These are phyloP conservation scores for Hemithea aestivaria DNA, from an alignment of 2,888 invertebrate genomes.

Conservation along the genomic window DNA sequence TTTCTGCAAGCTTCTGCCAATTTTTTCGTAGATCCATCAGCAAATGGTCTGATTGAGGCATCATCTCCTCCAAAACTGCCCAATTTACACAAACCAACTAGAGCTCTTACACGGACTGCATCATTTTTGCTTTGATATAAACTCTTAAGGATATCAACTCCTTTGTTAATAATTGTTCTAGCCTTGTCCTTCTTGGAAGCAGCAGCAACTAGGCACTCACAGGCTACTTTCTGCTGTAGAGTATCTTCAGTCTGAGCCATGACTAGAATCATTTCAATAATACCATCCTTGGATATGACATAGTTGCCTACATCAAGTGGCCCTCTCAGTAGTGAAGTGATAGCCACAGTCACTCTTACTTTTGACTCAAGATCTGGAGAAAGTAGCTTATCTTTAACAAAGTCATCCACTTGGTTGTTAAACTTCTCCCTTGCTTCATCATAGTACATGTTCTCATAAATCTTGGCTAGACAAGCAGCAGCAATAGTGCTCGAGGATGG, in stretches of 20 bases:
- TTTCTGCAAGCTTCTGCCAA: slow-evolving; percentile 96
- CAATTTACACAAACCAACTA: slow-evolving; percentile 97
- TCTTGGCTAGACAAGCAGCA: slow-evolving; percentile 91
- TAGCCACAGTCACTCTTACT: slow-evolving; percentile 90
- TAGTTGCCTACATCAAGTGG: slow-evolving; percentile 96
- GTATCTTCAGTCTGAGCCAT: slow-evolving; percentile 97
- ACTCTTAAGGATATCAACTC: slow-evolving; percentile 95
- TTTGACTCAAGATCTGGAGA: slow-evolving; percentile 94
- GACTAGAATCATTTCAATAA: slow-evolving; percentile 96
- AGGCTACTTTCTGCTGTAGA: slow-evolving; percentile 95
- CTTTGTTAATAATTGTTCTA: slow-evolving; percentile 91
- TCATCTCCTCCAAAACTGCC: slow-evolving; percentile 97
- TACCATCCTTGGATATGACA: slow-evolving; percentile 89
- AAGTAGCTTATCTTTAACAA: slow-evolving; percentile 90
- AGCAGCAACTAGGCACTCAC: slow-evolving; percentile 97
- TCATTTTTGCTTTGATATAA: slow-evolving; percentile 95
- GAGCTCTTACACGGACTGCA: slow-evolving; percentile 91
- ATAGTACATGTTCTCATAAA: slow-evolving; percentile 98
- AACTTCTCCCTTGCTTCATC: slow-evolving; percentile 89
- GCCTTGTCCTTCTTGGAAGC: slow-evolving; percentile 99
- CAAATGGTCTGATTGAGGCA: slow-evolving; percentile 95
- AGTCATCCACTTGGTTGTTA: slow-evolving; percentile 88
- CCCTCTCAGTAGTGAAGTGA: slow-evolving; percentile 93
- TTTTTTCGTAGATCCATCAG: slow-evolving; percentile 95
- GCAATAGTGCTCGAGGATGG: slow-evolving; percentile 93